Conservation (phyloP, 2,797 vertebrate species). For the Hapalemur alaotrensis region DNA sequence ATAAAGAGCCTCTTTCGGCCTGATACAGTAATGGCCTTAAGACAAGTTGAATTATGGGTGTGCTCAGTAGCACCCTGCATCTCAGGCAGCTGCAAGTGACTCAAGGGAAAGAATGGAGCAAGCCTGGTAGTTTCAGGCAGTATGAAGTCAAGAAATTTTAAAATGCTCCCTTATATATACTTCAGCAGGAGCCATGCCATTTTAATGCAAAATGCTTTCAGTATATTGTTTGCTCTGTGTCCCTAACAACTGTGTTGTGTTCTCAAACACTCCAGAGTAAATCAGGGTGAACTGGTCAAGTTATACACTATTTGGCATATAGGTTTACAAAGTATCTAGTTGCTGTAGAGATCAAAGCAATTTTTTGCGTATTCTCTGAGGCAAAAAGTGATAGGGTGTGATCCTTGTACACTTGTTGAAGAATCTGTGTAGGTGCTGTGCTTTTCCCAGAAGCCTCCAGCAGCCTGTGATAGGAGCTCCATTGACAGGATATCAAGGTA, state of each 20-base stretch:
- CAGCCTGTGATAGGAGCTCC: neutral
- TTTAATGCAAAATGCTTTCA: neutral
- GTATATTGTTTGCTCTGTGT: neutral
- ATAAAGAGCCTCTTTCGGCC: neutral
- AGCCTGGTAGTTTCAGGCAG: neutral
- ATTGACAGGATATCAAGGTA: neutral
- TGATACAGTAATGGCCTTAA: neutral
- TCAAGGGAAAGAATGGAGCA: neutral
- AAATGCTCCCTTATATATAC: neutral
- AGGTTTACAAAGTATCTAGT: neutral
- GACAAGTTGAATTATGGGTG: too few relatives aligned
- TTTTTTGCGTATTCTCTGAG: neutral
- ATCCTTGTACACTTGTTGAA: neutral
- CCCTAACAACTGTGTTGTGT: neutral
- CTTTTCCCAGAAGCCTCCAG: neutral
- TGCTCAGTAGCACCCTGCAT: neutral
- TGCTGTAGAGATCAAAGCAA: neutral
- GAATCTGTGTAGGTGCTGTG: neutral
- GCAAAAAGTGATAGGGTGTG: neutral
- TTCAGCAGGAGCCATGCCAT: neutral
- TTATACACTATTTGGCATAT: neutral
- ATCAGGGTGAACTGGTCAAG: neutral
- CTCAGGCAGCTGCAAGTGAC: neutral
- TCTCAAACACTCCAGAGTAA: neutral
- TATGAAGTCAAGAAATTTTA: neutral